These are phyloP conservation scores for Riptortus pedestris DNA, from an alignment of 1,140 invertebrate genomes.

Conservation along the genomic window DNA sequence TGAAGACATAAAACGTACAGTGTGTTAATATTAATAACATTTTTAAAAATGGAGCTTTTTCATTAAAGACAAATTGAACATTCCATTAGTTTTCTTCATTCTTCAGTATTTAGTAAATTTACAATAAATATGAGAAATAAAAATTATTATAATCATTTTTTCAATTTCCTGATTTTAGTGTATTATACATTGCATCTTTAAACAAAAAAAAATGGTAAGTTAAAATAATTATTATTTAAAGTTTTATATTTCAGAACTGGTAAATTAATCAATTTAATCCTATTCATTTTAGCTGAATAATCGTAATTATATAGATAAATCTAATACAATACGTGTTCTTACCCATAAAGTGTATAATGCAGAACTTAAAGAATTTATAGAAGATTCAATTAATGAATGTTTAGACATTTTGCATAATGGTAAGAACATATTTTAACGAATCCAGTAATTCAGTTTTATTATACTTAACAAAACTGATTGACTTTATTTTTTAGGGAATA, in stretches of 20 bases:
- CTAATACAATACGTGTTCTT: conserved; percentile 25
- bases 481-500: conserved; percentile 17
- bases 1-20: too few relatives aligned
- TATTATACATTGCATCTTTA: conserved; percentile 32
- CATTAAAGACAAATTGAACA: too few relatives aligned
- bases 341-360: conserved; percentile 30
- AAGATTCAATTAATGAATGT: conserved; percentile 32
- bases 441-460: background rate
- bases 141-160: too few relatives aligned
- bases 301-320: conserved; percentile 28
- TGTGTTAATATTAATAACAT: too few relatives aligned
- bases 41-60: too few relatives aligned
- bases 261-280: background rate
- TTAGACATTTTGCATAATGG: conserved; percentile 31
- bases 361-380: conserved; percentile 32
- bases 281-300: conserved; percentile 29
- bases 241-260: background rate
- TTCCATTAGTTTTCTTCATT: too few relatives aligned
- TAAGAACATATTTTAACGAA: conserved; percentile 3
- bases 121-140: too few relatives aligned
- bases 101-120: too few relatives aligned
- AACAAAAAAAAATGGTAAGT: conserved; percentile 31
- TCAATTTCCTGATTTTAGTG: too few relatives aligned
- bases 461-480: too few relatives aligned
- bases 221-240: background rate